Conservation (phyloP, 2,797 vertebrate genomes). For the Aythya fuligula region DNA sequence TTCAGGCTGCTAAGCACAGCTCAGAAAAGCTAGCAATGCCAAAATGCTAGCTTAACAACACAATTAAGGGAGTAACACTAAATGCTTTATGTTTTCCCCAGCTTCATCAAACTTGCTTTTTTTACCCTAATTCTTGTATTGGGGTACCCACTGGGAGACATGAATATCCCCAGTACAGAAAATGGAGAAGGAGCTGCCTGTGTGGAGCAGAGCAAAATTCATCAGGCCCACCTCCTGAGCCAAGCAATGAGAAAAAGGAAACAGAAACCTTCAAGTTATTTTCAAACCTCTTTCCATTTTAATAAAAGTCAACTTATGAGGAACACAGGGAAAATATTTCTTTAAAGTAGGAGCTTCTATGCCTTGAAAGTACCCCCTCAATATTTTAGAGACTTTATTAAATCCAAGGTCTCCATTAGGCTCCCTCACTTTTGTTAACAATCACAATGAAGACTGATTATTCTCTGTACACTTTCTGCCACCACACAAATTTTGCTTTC, state of each 20-base stretch:
- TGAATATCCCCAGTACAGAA: not conserved
- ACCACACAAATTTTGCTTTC: constrained; percentile 51
- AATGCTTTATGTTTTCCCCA: not conserved
- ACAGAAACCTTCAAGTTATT: constrained; percentile 37
- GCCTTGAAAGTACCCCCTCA: constrained; percentile 16
- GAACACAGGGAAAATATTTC: constrained; percentile 37
- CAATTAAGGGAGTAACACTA: not conserved
- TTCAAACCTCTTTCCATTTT: constrained; percentile 65
- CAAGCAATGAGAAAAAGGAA: constrained; percentile 44
- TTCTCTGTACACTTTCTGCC: constrained; percentile 61
- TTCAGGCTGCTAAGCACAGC: not conserved
- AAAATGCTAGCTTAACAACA: not conserved
- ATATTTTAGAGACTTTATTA: constrained; percentile 43
- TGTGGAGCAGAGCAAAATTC: not conserved
- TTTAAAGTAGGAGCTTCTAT: not conserved
- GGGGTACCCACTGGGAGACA: not conserved
- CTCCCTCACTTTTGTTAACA: constrained; percentile 61
- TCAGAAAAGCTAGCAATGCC: not conserved
- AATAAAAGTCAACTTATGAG: constrained; percentile 10
- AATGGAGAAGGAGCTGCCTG: not conserved
- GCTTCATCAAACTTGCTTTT: not conserved
- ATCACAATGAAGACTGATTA: constrained; percentile 63
- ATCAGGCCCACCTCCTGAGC: not conserved
- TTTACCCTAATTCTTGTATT: not conserved
- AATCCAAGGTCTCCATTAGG: constrained; percentile 63